These are phyloP conservation scores for Aphidoletes aphidimyza DNA, from an alignment of 2,888 invertebrate species.

Conservation along the genomic window DNA sequence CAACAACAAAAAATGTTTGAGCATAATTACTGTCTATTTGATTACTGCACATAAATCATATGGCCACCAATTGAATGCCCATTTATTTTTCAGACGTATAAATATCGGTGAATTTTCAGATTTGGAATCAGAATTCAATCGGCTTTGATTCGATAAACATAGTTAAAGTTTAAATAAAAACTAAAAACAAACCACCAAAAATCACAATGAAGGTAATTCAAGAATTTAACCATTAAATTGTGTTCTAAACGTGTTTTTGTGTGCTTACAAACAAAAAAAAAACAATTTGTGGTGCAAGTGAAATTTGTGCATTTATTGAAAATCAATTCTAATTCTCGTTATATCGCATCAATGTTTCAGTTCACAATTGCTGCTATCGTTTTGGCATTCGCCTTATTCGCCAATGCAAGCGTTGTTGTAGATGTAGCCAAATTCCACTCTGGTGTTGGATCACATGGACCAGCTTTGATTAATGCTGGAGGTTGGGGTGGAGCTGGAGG, in stretches of 20 bases:
- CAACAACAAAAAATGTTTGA: too few relatives aligned
- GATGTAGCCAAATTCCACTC: not conserved
- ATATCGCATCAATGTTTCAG: not conserved
- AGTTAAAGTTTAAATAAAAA: slow-evolving; percentile 2
- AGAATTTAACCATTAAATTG: not conserved
- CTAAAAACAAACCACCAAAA: not conserved
- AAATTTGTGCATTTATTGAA: not conserved
- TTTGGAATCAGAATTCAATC: slow-evolving; percentile 36
- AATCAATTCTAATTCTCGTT: not conserved
- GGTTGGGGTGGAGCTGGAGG: not conserved
- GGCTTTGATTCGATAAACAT: not conserved
- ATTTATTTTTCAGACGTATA: slow-evolving; percentile 34
- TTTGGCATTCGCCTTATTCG: slow-evolving; percentile 35
- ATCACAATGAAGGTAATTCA: slow-evolving; percentile 2
- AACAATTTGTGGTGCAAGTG: not conserved
- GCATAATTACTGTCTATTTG: slow-evolving; percentile 28
- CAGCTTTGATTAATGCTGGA: not conserved
- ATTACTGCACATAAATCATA: slow-evolving; percentile 28
- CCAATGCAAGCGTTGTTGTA: slow-evolving; percentile 14
- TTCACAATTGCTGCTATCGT: slow-evolving; percentile 31
- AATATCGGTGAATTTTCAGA: not conserved
- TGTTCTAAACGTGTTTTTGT: not conserved
- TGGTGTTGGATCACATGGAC: not conserved
- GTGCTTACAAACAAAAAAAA: not conserved
- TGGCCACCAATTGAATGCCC: not conserved